A percentile compares a stretch with the other conserved stretches of the same genome.
Evolutionary conservation across 2,113 vertebrate species (phyloP).

Genomic region (Zosterops pallidus): DNA sequence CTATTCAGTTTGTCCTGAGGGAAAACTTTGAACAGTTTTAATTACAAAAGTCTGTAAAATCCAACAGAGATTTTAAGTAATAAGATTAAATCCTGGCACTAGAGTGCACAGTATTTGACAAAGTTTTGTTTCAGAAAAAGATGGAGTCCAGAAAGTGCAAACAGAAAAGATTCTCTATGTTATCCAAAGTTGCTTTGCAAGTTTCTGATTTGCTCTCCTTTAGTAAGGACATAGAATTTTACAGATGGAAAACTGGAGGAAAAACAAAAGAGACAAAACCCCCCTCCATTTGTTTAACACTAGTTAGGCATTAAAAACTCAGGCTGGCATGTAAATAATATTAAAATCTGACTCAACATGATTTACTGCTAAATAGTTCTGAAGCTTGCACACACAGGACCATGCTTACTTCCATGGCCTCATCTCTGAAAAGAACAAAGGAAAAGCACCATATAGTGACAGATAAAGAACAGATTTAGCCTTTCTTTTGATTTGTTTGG

Average conservation of each 20-base stretch:
- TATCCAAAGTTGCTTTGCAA: not conserved
- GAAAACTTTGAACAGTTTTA: slow-evolving; percentile 20
- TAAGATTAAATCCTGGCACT: not conserved
- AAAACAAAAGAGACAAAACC: not conserved
- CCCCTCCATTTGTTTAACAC: rapidly evolving
- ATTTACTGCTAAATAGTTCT: not conserved
- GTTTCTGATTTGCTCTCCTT: not conserved
- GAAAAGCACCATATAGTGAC: not conserved
- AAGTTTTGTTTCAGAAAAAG: not conserved
- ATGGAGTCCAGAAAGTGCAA: not conserved
- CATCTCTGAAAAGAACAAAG: not conserved
- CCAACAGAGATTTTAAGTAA: not conserved
- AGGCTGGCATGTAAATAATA: not conserved
- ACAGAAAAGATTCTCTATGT: not conserved
- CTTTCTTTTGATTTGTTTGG: not conserved
- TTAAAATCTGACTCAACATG: not conserved
- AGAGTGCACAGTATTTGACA: not conserved
- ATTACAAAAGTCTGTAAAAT: slow-evolving; percentile 33
- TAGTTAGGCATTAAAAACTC: not conserved
- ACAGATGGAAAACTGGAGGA: not conserved
- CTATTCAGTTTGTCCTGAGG: not conserved
- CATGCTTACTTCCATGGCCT: not conserved
- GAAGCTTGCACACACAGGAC: not conserved
- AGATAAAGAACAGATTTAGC: not conserved
- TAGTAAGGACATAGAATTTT: not conserved